Conservation (phyloP, 2,797 vertebrate species). For the Morelia viridis region DNA sequence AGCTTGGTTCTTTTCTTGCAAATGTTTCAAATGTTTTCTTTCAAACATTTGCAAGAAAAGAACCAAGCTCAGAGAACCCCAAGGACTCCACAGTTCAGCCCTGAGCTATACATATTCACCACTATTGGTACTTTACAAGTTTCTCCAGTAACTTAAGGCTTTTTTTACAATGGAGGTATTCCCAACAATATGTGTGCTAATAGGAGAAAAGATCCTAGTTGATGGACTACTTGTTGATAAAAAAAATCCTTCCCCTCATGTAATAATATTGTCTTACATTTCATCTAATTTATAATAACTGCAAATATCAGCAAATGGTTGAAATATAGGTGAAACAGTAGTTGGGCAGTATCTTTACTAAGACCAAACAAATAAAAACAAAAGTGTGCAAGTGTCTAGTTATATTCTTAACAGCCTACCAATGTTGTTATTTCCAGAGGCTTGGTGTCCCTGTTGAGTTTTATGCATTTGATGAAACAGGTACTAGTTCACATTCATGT, state of each 20-base stretch:
- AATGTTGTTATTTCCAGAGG: not conserved
- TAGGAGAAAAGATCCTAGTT: not conserved
- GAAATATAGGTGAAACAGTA: not conserved
- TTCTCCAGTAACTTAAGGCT: not conserved
- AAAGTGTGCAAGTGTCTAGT: not conserved
- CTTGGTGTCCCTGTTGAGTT: not conserved
- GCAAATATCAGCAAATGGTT: not conserved
- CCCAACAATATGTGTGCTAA: not conserved
- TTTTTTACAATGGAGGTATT: not conserved
- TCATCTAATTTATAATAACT: not conserved
- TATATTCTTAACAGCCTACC: not conserved
- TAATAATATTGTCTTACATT: not conserved
- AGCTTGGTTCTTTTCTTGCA: too few species aligned
- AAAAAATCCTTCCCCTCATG: not conserved
- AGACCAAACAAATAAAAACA: not conserved
- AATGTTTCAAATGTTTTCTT: too few species aligned
- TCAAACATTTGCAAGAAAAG: too few species aligned
- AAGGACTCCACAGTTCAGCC: too few species aligned
- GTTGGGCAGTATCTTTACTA: not conserved
- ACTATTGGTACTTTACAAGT: not conserved
- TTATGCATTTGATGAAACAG: not conserved
- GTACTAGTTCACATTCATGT: not conserved
- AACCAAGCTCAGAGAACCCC: too few species aligned
- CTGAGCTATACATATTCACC: too few species aligned
- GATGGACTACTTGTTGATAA: not conserved